Percentiles rank a stretch among this genome's conserved stretches.
Conservation (phyloP, 2,797 vertebrate genomes). For the Iguana delicatissima region DNA sequence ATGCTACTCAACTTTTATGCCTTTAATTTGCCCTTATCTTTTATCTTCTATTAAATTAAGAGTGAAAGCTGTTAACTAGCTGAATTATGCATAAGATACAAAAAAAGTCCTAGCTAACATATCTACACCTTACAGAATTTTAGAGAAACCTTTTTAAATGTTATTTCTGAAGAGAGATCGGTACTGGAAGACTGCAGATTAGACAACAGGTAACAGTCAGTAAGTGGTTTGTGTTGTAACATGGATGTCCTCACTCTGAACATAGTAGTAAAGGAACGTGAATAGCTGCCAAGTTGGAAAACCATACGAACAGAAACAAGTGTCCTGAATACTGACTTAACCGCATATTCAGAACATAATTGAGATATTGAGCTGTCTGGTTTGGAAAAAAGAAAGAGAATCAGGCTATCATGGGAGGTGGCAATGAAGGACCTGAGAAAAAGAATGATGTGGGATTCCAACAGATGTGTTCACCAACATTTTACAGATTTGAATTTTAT, state of each 20-base stretch:
- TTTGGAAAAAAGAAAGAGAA: constrained; percentile 14
- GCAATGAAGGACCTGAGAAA: constrained; percentile 2
- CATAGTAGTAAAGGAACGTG: background rate
- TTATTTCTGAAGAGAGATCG: background rate
- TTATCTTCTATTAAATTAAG: constrained; percentile 35
- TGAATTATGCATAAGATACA: constrained; percentile 21
- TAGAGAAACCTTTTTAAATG: background rate
- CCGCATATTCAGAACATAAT: constrained; percentile 27
- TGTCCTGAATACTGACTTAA: constrained; percentile 26
- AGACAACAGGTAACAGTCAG: background rate
- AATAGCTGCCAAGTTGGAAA: constrained; percentile 31
- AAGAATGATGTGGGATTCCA: constrained; percentile 34
- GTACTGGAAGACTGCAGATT: background rate
- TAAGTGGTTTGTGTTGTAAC: background rate
- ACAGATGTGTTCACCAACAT: constrained; percentile 11
- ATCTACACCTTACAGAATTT: background rate
- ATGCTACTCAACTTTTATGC: constrained; percentile 20
- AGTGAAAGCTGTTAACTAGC: background rate
- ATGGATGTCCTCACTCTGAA: background rate
- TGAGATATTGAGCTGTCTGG: constrained; percentile 29
- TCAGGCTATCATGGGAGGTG: constrained; percentile 19
- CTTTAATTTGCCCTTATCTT: constrained; percentile 25
- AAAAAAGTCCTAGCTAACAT: background rate
- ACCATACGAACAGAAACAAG: constrained; percentile 18
- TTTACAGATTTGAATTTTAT: constrained; percentile 25